Evolutionary conservation across 1,140 invertebrate genomes (phyloP).

Genomic region (Paracyclopina nana): DNA sequence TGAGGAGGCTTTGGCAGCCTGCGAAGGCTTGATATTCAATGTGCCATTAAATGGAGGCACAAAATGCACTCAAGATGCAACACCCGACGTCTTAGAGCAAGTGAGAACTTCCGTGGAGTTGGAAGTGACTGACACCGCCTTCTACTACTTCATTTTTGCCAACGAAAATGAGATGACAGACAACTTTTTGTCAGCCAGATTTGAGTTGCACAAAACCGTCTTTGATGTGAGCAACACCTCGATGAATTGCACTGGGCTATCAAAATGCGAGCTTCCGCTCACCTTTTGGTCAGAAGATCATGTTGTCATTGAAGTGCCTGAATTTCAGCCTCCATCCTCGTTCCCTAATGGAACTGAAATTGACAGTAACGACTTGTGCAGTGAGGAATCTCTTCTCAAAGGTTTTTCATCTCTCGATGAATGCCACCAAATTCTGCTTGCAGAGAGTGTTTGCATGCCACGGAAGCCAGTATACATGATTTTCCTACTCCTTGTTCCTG

Average conservation of each 20-base stretch:
- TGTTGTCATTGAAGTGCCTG: constrained; percentile 26
- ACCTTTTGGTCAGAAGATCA: constrained; percentile 45
- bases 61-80: constrained; percentile 34
- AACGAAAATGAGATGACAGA: constrained; percentile 47
- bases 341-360: too few species aligned
- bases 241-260: constrained; percentile 32
- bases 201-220: constrained; percentile 43
- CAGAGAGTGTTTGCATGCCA: constrained; percentile 48
- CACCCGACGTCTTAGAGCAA: constrained; percentile 41
- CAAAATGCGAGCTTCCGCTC: constrained; percentile 39
- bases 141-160: constrained; percentile 61
- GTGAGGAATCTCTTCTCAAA: constrained; percentile 34
- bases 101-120: constrained; percentile 25
- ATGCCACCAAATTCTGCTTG: constrained; percentile 50
- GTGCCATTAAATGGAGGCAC: constrained; percentile 41
- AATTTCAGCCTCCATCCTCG: too few species aligned
- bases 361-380: constrained; percentile 33
- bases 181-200: constrained; percentile 29
- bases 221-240: constrained; percentile 38
- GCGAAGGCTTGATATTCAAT: constrained; percentile 46
- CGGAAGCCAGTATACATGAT: constrained; percentile 43
- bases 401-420: constrained; percentile 21
- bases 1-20: constrained; percentile 48
- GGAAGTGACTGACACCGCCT: constrained; percentile 45
- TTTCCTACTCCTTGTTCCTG: constrained; percentile 44